Conservation (phyloP, 2,888 invertebrate species). For the Oligia strigilis region DNA sequence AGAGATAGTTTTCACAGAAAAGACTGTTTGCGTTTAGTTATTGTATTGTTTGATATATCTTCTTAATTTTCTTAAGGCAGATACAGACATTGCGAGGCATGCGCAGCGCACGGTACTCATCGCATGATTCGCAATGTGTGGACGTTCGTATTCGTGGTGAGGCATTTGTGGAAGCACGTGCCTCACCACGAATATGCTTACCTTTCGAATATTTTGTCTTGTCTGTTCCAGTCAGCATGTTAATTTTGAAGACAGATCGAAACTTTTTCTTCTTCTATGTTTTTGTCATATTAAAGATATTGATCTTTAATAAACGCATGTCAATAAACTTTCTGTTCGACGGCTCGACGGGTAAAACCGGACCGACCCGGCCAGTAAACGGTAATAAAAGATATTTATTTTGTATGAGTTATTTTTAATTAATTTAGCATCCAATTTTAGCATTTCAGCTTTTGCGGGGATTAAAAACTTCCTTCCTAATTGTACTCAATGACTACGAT, state of each 20-base stretch:
- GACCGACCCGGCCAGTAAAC: background rate
- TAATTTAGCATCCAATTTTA: conserved; percentile 12
- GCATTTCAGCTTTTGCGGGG: background rate
- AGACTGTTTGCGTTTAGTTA: background rate
- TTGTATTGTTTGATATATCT: background rate
- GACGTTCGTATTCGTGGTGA: too few species aligned
- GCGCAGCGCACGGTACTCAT: too few species aligned
- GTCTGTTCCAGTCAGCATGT: background rate
- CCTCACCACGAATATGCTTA: too few species aligned
- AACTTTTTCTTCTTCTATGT: background rate
- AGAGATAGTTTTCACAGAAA: conserved; percentile 1
- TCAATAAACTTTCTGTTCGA: conserved; percentile 15
- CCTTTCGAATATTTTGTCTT: background rate
- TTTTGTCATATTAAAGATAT: background rate
- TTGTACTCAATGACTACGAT: background rate
- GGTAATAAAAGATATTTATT: background rate
- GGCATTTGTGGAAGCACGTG: too few species aligned
- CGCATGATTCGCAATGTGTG: too few species aligned
- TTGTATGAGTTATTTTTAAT: background rate
- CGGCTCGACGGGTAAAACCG: conserved; percentile 15
- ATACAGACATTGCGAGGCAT: too few species aligned
- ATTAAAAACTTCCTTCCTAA: background rate
- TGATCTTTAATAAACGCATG: background rate
- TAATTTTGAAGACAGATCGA: background rate
- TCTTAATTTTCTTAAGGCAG: background rate